Percentiles rank a stretch among this genome's conserved stretches.
Conservation (phyloP, 2,888 invertebrate species). For the Molanna angustata region DNA sequence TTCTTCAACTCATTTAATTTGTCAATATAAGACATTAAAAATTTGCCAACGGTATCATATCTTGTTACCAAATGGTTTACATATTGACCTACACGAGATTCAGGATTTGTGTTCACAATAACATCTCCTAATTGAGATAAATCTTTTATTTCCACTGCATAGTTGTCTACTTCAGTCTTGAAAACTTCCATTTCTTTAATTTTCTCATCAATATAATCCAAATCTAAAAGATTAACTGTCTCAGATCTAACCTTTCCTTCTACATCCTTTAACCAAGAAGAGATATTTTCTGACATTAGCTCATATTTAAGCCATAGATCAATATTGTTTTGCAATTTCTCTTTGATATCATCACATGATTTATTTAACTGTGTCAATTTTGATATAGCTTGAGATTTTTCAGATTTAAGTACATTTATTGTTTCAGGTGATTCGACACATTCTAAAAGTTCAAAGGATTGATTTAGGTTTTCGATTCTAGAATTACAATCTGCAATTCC, state of each 20-base stretch:
- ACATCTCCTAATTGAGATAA: slow-evolving; percentile 67
- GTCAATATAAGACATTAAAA: slow-evolving; percentile 65
- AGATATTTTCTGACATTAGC: slow-evolving; percentile 67
- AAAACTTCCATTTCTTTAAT: slow-evolving; percentile 63
- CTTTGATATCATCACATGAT: slow-evolving; percentile 66
- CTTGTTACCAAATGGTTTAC: slow-evolving; percentile 74
- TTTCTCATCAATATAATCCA: slow-evolving; percentile 67
- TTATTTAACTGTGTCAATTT: slow-evolving; percentile 70
- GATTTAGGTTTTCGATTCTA: slow-evolving; percentile 65
- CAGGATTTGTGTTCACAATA: slow-evolving; percentile 74
- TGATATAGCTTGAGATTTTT: slow-evolving; percentile 65
- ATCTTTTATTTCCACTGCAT: slow-evolving; percentile 64
- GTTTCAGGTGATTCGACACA: slow-evolving; percentile 72
- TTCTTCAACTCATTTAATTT: slow-evolving; percentile 69
- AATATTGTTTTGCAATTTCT: slow-evolving; percentile 66
- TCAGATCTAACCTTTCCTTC: slow-evolving; percentile 74
- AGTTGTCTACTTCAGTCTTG: slow-evolving; percentile 61
- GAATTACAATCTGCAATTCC: slow-evolving; percentile 69
- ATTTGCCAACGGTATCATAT: slow-evolving; percentile 72
- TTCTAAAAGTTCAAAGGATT: slow-evolving; percentile 68
- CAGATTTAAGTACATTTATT: slow-evolving; percentile 62
- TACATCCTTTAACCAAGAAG: slow-evolving; percentile 74
- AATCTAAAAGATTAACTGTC: slow-evolving; percentile 66
- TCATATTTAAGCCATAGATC: slow-evolving; percentile 81
- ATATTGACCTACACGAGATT: slow-evolving; percentile 78